These are phyloP conservation scores for Ceramica pisi DNA, from an alignment of 2,888 invertebrate genomes.

Conservation along the genomic window DNA sequence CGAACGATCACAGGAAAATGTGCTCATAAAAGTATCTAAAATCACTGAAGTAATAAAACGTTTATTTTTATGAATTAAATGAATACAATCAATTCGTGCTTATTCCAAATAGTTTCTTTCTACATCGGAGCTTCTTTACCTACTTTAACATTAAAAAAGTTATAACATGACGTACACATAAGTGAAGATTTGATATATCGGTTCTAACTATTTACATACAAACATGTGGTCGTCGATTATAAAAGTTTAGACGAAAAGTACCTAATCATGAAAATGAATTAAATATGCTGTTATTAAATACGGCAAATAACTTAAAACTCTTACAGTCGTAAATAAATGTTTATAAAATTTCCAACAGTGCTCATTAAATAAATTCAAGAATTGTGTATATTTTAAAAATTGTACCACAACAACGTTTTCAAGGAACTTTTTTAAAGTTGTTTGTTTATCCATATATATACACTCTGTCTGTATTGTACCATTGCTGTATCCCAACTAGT, in stretches of 20 bases:
- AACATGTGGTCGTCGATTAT: slow-evolving; percentile 58
- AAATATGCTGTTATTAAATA: slow-evolving; percentile 51
- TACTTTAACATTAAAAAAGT: slow-evolving; percentile 60
- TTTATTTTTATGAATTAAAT: slow-evolving; percentile 27
- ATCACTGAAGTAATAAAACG: slow-evolving; percentile 30
- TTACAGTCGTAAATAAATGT: slow-evolving; percentile 64
- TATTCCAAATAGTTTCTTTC: slow-evolving; percentile 63
- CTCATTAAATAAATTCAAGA: slow-evolving; percentile 55
- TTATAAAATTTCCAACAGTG: slow-evolving; percentile 66
- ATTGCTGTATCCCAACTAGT: slow-evolving; percentile 59
- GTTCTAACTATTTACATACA: slow-evolving; percentile 61
- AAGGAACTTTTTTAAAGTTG: slow-evolving; percentile 80
- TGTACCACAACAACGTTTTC: slow-evolving; percentile 80
- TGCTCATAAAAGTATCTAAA: slow-evolving; percentile 29
- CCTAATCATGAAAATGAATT: slow-evolving; percentile 50
- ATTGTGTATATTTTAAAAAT: slow-evolving; percentile 73
- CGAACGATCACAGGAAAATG: slow-evolving; percentile 38
- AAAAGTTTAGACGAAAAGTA: slow-evolving; percentile 55
- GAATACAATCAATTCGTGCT: slow-evolving; percentile 48
- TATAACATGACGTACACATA: slow-evolving; percentile 60
- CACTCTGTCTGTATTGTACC: slow-evolving; percentile 62
- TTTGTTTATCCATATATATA: slow-evolving; percentile 61
- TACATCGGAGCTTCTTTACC: slow-evolving; percentile 67
- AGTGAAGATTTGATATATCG: slow-evolving; percentile 59
- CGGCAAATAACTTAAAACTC: slow-evolving; percentile 57